These are phyloP conservation scores for Luperina testacea DNA, from an alignment of 2,888 invertebrate species.

Conservation along the genomic window DNA sequence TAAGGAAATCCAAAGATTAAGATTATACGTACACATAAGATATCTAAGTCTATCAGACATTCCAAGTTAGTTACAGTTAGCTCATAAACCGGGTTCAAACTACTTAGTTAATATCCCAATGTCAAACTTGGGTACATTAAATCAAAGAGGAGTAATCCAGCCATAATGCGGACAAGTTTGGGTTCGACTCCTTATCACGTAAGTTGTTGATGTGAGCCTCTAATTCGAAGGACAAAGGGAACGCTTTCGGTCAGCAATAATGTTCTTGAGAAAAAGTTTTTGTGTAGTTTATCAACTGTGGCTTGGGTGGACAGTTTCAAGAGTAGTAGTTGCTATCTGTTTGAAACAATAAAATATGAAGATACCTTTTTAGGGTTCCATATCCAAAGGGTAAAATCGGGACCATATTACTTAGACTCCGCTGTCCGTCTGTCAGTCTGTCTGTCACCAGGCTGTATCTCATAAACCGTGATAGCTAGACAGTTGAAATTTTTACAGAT, in stretches of 20 bases:
- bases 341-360: not conserved
- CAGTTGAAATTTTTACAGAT: too few species aligned
- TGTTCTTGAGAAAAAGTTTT: constrained; percentile 33
- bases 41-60: constrained; percentile 1
- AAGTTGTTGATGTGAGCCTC: constrained; percentile 53
- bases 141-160: constrained; percentile 61
- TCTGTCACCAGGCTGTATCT: too few species aligned
- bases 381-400: too few species aligned
- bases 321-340: constrained; percentile 10
- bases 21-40: constrained; percentile 21
- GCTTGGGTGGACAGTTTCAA: constrained; percentile 20
- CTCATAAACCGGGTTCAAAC: constrained; percentile 54
- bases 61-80: constrained; percentile 15
- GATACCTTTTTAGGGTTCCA: too few species aligned
- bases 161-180: constrained; percentile 52
- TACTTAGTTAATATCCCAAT: constrained; percentile 45
- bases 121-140: constrained; percentile 53
- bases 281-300: constrained; percentile 21
- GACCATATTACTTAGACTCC: too few species aligned
- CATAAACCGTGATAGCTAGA: too few species aligned
- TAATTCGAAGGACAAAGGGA: constrained; percentile 36
- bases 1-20: constrained; percentile 21
- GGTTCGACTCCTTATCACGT: constrained; percentile 53
- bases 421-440: too few species aligned
- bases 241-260: not conserved